Evolutionary conservation across 2,888 invertebrate species (phyloP), one percentile per base, ranked within the genome.

Genomic region (Craniophora ligustri): DNA sequence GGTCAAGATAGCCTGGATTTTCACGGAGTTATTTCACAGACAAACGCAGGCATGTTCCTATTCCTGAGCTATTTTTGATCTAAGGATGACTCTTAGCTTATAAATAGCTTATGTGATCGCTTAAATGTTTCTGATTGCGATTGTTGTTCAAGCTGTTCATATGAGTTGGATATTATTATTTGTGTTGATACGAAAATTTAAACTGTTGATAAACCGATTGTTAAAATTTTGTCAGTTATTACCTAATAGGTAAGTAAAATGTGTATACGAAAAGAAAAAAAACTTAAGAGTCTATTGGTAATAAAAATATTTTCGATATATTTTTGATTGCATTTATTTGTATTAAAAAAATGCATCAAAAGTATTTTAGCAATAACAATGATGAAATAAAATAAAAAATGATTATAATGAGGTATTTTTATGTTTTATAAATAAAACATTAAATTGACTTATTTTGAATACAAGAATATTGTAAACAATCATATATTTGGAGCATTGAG

Each of bases 91-190:
- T 65, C 70, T 6, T 35, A 23, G 50, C 18, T 45, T 69, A 69
- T 68, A 59, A 64, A 67, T 67, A 67, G 65, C 35, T 44, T 51
- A 67, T 65, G 54, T 67, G 54, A 60, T 48, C 54, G 41, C 16
- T 65, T 39, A 41, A 68, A 59, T 64, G 65, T 8, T 47, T 51
- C 35, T 39, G 66, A 69, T 67, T 67, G 50, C 36, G 40, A 47
- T 44, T 32, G 36, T 62, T 56, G 15, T 45, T 15, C 41, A 55
- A 41, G 30, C 44, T 18, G 41, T 26, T 35, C 1, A 10, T 36
- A 39, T 7, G 10, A 45, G 23, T 44, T 19, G 0, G 6, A n/a
- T n/a, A n/a, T 19, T 46, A 14, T 26, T 13, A 14, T n/a, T 16
- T 2, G 2, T 0, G 11, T 30, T 13, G 13, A 11, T 30, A 13